A percentile compares a stretch with the other conserved stretches of the same genome.
Conservation (phyloP, 2,113 vertebrate genomes). For the Campylomormyrus tamandua region DNA sequence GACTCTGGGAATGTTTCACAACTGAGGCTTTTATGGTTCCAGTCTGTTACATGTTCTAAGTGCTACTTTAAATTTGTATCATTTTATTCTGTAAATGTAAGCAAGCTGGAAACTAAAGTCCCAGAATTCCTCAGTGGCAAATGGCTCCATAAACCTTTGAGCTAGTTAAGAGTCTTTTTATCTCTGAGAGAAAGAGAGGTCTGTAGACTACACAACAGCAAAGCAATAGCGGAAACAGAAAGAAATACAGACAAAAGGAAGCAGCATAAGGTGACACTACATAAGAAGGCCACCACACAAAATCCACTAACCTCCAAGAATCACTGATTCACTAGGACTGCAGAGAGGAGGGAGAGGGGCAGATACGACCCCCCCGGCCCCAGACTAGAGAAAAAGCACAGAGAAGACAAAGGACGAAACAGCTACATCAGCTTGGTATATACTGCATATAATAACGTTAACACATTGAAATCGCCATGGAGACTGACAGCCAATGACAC, state of each 20-base stretch:
- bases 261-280: slow-evolving; percentile 92
- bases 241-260: slow-evolving; percentile 87
- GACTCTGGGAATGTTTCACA: slow-evolving; percentile 93
- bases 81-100: slow-evolving; percentile 45
- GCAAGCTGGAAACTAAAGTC: slow-evolving; percentile 74
- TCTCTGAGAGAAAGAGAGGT: slow-evolving; percentile 83
- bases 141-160: slow-evolving; percentile 98
- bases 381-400: slow-evolving; percentile 96
- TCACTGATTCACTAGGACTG: slow-evolving; percentile 98
- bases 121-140: slow-evolving; percentile 86
- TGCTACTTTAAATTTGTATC: slow-evolving; percentile 59
- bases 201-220: slow-evolving; percentile 92
- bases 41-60: slow-evolving; percentile 72
- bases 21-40: slow-evolving; percentile 73
- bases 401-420: slow-evolving; percentile 98
- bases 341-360: slow-evolving; percentile 64
- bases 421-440: slow-evolving; percentile 98
- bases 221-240: slow-evolving; percentile 87
- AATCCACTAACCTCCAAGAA: slow-evolving; percentile 95
- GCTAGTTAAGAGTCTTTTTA: slow-evolving; percentile 97
- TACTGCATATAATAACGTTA: slow-evolving; percentile 97
- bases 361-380: slow-evolving; percentile 44
- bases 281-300: slow-evolving; percentile 97
- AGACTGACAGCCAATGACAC: slow-evolving; percentile 98
- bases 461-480: slow-evolving; percentile 97